phyloP scores from a whole-genome alignment of 2,888 invertebrate genomes.

The Ophioninae sp. region DNA sequence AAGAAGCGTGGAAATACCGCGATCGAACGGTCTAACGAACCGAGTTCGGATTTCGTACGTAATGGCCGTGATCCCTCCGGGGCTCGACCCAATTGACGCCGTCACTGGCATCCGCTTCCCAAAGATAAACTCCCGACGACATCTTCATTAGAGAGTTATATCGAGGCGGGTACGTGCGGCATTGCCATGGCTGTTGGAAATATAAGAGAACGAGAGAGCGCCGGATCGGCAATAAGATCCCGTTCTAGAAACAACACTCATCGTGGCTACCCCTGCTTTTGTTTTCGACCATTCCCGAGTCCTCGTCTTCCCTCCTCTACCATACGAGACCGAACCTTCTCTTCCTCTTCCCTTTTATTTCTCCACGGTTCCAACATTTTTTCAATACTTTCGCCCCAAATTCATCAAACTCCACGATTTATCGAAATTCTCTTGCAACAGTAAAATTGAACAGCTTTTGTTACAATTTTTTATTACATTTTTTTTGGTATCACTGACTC shows the following conservation, averaged over 20 bases:
- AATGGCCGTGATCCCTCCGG: constrained; percentile 72
- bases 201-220: constrained; percentile 8
- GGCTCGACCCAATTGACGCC: constrained; percentile 71
- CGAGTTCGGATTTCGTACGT: constrained; percentile 57
- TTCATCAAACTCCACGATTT: too few species aligned
- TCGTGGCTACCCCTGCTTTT: constrained; percentile 37
- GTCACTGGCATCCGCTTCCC: constrained; percentile 66
- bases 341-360: too few species aligned
- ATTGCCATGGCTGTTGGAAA: constrained; percentile 40
- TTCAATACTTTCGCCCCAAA: too few species aligned
- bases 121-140: constrained; percentile 74
- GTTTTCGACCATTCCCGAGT: constrained; percentile 49
- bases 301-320: background rate
- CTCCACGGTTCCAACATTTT: too few species aligned
- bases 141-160: constrained; percentile 79
- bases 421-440: too few species aligned
- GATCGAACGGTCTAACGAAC: constrained; percentile 38
- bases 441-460: too few species aligned
- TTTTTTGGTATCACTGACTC: too few species aligned
- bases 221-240: background rate
- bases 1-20: background rate
- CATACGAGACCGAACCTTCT: too few species aligned
- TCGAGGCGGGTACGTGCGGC: constrained; percentile 71
- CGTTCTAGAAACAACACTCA: constrained; percentile 71
- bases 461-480: too few species aligned